Evolutionary conservation across 1,140 invertebrate genomes (phyloP).

Genomic region (Sitodiplosis mosellana): DNA sequence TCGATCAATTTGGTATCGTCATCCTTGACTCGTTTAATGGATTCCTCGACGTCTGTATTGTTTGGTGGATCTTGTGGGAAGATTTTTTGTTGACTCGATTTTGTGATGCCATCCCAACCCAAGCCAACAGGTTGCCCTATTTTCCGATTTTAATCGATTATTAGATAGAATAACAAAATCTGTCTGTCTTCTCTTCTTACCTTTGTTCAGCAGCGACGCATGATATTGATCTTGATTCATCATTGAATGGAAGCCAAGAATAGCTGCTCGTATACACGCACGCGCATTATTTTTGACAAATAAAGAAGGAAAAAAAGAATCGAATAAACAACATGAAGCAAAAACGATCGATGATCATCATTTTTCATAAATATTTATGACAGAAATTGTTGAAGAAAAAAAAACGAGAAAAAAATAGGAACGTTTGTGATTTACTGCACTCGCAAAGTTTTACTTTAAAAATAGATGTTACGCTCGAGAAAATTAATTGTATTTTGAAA

Average conservation of each 20-base stretch:
- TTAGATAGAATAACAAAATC: too few relatives aligned
- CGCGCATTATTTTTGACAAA: too few relatives aligned
- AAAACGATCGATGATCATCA: too few relatives aligned
- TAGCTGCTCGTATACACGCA: constrained; percentile 67
- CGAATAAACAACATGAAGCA: too few relatives aligned
- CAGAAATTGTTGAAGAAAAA: background rate
- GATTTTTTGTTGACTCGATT: constrained; percentile 79
- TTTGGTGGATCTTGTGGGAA: constrained; percentile 87
- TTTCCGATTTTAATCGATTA: too few relatives aligned
- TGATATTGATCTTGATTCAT: constrained; percentile 99
- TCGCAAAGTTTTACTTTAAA: too few relatives aligned
- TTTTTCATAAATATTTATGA: constrained; percentile 4
- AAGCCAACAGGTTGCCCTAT: constrained; percentile 67
- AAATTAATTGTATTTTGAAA: too few relatives aligned
- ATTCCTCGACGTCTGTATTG: constrained; percentile 78
- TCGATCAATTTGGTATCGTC: constrained; percentile 75
- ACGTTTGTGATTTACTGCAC: background rate
- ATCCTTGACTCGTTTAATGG: constrained; percentile 68
- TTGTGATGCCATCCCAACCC: constrained; percentile 86
- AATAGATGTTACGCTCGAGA: too few relatives aligned
- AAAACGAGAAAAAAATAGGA: background rate
- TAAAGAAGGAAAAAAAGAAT: too few relatives aligned
- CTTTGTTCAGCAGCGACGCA: constrained; percentile 82
- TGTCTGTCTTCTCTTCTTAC: too few relatives aligned
- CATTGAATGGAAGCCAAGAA: constrained; percentile 98